Evolutionary conservation across 2,888 invertebrate genomes (phyloP), one percentile per base, ranked within the genome.

Genomic region (Lepidochrysops patricia): DNA sequence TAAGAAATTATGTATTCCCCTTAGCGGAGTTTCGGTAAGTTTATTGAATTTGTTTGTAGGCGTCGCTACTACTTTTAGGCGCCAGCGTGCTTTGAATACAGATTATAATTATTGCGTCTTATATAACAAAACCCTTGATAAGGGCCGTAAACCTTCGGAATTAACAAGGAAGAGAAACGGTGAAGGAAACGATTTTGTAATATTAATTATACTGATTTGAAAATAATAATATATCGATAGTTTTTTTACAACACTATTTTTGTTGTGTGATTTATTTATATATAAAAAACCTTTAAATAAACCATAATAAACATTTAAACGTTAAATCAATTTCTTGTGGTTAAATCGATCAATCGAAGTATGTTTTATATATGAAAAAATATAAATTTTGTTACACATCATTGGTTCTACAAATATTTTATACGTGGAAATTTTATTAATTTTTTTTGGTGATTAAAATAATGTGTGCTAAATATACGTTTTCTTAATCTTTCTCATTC

Each of bases 1-100:
- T 86, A 86, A 86, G 85, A 86, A 86, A 88, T 88, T 88, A 88
- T 82, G 86, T 87, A 88, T 87, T 87, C 88, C 85, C 84, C 84
- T 83, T 83, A 81, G 80, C 81, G 81, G 72, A 86, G 85, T 84
- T 83, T 82, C 81, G 77, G 73, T 67, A 83, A 87, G 80, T 85
- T 87, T 88, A 88, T 88, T 88, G 87, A 88, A 88, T 88, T 88
- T 88, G 86, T 88, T 88, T 79, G 71, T 77, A 82, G 78, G 75
- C 76, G 77, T 74, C 76, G 77, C 58, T 82, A 84, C 77, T 75
- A 86, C 84, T 86, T 85, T 86, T 84, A 54, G 85, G 80, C 78
- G 78, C 77, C 71, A 70, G 74, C 85, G 83, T 82, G 85, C 82
- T 76, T 75, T 72, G 82, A 84, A 85, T 85, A 68, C 72, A 32